These are phyloP conservation scores for Astropecten irregularis DNA, from an alignment of 53 echinoderm and acorn worm species.

Conservation along the genomic window DNA sequence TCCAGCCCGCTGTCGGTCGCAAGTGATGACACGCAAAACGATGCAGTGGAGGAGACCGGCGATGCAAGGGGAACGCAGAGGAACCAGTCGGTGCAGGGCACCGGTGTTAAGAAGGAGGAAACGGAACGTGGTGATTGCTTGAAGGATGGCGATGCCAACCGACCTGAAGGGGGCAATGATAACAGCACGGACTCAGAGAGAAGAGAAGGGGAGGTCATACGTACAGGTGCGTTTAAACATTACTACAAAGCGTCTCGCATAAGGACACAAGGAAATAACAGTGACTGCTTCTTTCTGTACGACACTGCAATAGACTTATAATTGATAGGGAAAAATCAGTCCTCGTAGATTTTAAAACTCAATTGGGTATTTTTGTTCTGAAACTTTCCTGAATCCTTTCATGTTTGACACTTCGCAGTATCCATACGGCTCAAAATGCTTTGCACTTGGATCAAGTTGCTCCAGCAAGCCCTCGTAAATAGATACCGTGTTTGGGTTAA, in stretches of 20 bases:
- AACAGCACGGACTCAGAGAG: slow-evolving; percentile 44
- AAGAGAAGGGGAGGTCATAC: slow-evolving; percentile 58
- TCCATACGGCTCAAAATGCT: no score
- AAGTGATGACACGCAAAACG: slow-evolving; percentile 31
- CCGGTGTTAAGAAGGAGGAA: slow-evolving; percentile 5
- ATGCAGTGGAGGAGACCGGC: slow-evolving; percentile 19
- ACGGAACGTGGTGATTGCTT: neutral
- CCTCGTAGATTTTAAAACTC: no score
- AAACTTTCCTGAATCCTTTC: no score
- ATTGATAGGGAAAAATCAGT: no score
- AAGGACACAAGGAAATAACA: neutral
- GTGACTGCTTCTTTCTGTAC: no score
- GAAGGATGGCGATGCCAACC: slow-evolving; percentile 12
- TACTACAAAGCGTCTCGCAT: neutral
- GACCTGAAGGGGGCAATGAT: slow-evolving; percentile 24
- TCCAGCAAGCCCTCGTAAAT: no score
- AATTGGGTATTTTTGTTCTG: no score
- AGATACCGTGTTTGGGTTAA: no score
- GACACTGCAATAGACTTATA: no score
- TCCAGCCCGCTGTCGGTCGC: slow-evolving; percentile 15
- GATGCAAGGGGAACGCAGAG: neutral
- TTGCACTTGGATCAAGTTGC: no score
- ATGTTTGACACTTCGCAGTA: no score
- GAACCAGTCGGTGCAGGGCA: slow-evolving; percentile 31
- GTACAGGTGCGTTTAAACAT: slow-evolving; percentile 32